These are phyloP conservation scores for Andrena fulva DNA, from an alignment of 2,888 invertebrate species.

Conservation along the genomic window DNA sequence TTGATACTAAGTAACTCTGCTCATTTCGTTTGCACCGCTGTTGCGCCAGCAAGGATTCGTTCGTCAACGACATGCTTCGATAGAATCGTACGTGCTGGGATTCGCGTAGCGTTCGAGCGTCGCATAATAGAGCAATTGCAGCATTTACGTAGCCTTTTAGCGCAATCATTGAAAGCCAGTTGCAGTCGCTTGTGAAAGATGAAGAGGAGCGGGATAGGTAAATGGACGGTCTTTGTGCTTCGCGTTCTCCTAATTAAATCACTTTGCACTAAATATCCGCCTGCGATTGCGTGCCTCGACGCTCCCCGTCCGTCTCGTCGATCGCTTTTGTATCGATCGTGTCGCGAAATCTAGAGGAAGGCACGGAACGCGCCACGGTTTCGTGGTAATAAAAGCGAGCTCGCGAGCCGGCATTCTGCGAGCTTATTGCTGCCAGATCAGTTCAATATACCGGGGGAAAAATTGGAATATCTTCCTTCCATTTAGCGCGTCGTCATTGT, in stretches of 20 bases:
- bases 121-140: constrained; percentile 43
- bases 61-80: too few species aligned
- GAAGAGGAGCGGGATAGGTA: constrained; percentile 11
- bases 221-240: constrained; percentile 11
- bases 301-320: background rate
- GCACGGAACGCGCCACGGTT: constrained; percentile 8
- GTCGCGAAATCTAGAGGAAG: constrained; percentile 19
- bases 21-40: too few species aligned
- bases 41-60: too few species aligned
- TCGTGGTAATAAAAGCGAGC: constrained; percentile 10
- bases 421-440: constrained; percentile 16
- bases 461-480: constrained; percentile 37
- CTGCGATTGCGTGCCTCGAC: background rate
- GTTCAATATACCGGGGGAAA: constrained; percentile 23
- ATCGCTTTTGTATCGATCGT: constrained; percentile 2
- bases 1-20: too few species aligned
- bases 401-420: background rate
- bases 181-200: constrained; percentile 43
- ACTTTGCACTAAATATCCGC: background rate
- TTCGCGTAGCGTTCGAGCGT: constrained; percentile 10
- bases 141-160: constrained; percentile 44
- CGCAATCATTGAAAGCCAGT: constrained; percentile 51
- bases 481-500: constrained; percentile 40
- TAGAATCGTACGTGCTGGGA: too few species aligned
- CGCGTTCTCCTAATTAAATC: constrained; percentile 21